Evolutionary conservation across 2,888 invertebrate genomes (phyloP).

Genomic region (Stictocephala bisonia): DNA sequence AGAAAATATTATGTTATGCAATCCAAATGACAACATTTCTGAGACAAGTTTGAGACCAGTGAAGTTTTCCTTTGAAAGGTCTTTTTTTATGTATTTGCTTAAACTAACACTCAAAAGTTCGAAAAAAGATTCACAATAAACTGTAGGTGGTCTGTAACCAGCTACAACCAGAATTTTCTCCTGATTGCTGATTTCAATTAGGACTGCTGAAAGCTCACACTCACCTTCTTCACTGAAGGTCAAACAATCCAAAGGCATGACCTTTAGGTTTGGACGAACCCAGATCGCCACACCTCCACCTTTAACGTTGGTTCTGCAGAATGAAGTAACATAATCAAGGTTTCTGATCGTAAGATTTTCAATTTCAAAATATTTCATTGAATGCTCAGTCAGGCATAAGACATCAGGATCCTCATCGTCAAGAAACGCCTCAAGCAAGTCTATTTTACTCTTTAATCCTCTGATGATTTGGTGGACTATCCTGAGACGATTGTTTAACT

Average conservation of each 20-base stretch:
- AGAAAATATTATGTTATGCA: not conserved
- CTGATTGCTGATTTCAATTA: not conserved
- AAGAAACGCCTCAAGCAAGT: not conserved
- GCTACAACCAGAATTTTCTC: not conserved
- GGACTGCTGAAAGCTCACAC: not conserved
- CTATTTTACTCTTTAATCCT: not conserved
- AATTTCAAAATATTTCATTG: not conserved
- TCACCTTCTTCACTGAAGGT: not conserved
- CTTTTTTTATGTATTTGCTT: not conserved
- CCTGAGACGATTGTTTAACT: no score
- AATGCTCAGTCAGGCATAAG: not conserved
- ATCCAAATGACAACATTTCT: not conserved
- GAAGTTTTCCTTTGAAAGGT: not conserved
- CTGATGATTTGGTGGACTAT: not conserved
- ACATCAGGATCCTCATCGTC: not conserved
- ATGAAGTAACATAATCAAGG: not conserved
- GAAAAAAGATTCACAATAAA: not conserved
- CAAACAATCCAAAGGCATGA: not conserved
- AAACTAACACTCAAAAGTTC: not conserved
- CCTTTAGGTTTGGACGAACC: not conserved
- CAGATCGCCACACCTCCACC: not conserved
- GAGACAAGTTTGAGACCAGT: not conserved
- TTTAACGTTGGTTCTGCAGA: not conserved
- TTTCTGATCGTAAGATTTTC: not conserved
- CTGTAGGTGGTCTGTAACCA: not conserved